These are phyloP conservation scores for Hemibagrus wyckioides DNA, from an alignment of 2,113 vertebrate species.

Conservation along the genomic window DNA sequence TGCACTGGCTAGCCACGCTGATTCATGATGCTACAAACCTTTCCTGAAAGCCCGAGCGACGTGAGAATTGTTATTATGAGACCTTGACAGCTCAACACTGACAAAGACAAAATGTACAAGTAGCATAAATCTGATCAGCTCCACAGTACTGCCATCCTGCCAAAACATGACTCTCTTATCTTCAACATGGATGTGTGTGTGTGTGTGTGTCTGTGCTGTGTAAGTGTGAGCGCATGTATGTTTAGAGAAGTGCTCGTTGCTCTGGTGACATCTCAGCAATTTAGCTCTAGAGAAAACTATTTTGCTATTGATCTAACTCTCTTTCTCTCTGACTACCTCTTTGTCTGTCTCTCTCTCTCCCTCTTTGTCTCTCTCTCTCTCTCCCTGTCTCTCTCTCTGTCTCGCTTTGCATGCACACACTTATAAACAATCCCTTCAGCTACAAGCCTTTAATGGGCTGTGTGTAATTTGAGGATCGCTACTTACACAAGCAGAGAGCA, in stretches of 20 bases:
- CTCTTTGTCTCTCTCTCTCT: no score
- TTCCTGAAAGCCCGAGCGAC: constrained; percentile 11
- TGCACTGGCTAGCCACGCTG: constrained; percentile 6
- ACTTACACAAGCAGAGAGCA: background rate
- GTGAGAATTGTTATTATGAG: constrained; percentile 32
- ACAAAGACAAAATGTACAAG: constrained; percentile 41
- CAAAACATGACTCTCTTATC: constrained; percentile 5
- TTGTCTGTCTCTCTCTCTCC: no score
- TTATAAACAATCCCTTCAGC: constrained; percentile 19
- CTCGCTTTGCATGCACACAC: background rate
- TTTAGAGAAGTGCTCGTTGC: constrained; percentile 55
- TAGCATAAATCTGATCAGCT: constrained; percentile 41
- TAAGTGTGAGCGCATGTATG: background rate
- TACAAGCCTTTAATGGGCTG: constrained; percentile 23
- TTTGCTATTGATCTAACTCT: background rate
- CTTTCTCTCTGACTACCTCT: no score
- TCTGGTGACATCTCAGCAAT: constrained; percentile 29
- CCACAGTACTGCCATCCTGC: constrained; percentile 27
- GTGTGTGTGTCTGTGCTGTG: constrained; percentile 17
- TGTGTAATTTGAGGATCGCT: constrained; percentile 34
- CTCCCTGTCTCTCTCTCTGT: background rate
- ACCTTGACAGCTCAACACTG: constrained; percentile 39
- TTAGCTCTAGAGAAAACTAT: constrained; percentile 13
- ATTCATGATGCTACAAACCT: constrained; percentile 29
- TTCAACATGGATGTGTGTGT: background rate